Evolutionary conservation across 1,140 invertebrate genomes (phyloP).

Genomic region (Drosophila sturtevanti): DNA sequence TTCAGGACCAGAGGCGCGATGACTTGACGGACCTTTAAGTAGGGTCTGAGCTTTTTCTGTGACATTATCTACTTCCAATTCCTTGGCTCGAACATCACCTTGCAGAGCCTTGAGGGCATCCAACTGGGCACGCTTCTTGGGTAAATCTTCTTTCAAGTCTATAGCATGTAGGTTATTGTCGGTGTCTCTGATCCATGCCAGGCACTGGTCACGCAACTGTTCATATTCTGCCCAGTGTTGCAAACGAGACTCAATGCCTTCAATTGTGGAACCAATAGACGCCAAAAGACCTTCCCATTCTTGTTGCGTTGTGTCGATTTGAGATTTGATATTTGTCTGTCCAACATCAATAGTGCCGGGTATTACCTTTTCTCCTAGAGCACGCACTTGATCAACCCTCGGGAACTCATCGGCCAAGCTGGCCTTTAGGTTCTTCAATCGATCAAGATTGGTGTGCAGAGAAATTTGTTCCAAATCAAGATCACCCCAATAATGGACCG

Average conservation of each 20-base stretch:
- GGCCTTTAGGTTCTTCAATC: conserved; percentile 91
- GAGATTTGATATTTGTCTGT: conserved; percentile 92
- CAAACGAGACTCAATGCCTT: conserved; percentile 90
- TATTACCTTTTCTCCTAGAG: conserved; percentile 94
- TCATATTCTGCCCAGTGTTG: conserved; percentile 97
- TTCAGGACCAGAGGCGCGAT: conserved; percentile 90
- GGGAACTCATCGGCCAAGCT: conserved; percentile 93
- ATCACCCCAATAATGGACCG: conserved; percentile 93
- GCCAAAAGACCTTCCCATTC: conserved; percentile 94
- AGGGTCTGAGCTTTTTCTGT: conserved; percentile 94
- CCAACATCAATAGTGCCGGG: conserved; percentile 93
- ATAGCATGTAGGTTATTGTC: conserved; percentile 94
- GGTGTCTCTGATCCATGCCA: conserved; percentile 94
- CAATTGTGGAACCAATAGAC: conserved; percentile 89
- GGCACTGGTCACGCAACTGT: conserved; percentile 91
- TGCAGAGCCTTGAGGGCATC: conserved; percentile 91
- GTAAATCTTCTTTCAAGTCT: conserved; percentile 92
- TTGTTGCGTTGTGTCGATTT: conserved; percentile 93
- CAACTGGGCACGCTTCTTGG: conserved; percentile 93
- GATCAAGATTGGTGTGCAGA: conserved; percentile 95
- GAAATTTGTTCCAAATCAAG: conserved; percentile 93
- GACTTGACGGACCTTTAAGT: conserved; percentile 86
- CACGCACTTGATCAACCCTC: conserved; percentile 90
- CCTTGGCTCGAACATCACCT: conserved; percentile 94
- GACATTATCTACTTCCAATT: conserved; percentile 95